These are phyloP conservation scores for Polia nebulosa DNA, from an alignment of 2,888 invertebrate genomes.

Conservation along the genomic window DNA sequence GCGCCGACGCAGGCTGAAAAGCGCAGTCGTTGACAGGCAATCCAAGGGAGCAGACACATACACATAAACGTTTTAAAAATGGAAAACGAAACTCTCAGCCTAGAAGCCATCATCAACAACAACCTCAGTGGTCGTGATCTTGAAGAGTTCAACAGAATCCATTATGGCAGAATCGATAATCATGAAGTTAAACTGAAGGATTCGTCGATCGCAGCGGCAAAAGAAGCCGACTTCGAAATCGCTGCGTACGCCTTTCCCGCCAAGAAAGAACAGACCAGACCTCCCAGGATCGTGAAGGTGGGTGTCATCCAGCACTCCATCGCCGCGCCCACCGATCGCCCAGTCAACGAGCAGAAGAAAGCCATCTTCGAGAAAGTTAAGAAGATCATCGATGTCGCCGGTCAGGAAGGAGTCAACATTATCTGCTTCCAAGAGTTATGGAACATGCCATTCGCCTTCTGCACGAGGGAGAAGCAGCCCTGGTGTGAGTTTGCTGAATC, in stretches of 20 bases:
- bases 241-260: slow-evolving; percentile 88
- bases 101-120: slow-evolving; percentile 85
- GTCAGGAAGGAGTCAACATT: slow-evolving; percentile 96
- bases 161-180: slow-evolving; percentile 84
- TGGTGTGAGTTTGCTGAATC: slow-evolving; percentile 99
- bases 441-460: slow-evolving; percentile 99
- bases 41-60: slow-evolving; percentile 60
- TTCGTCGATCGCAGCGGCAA: slow-evolving; percentile 90
- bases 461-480: slow-evolving; percentile 98
- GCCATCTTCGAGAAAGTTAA: slow-evolving; percentile 95
- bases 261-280: slow-evolving; percentile 89
- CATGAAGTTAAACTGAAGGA: slow-evolving; percentile 84
- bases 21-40: slow-evolving; percentile 70
- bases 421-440: slow-evolving; percentile 99
- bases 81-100: slow-evolving; percentile 87
- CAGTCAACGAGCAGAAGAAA: slow-evolving; percentile 95
- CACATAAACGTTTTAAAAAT: slow-evolving; percentile 67
- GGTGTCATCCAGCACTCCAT: slow-evolving; percentile 97
- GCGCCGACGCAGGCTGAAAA: slow-evolving; percentile 66
- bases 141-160: slow-evolving; percentile 87
- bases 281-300: slow-evolving; percentile 94
- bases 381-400: slow-evolving; percentile 96
- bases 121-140: slow-evolving; percentile 85
- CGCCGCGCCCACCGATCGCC: slow-evolving; percentile 94
- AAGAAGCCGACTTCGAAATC: slow-evolving; percentile 90